Percentiles rank a stretch among this genome's conserved stretches.
These are phyloP conservation scores for Troides helena DNA, from an alignment of 2,888 invertebrate species.

Conservation along the genomic window DNA sequence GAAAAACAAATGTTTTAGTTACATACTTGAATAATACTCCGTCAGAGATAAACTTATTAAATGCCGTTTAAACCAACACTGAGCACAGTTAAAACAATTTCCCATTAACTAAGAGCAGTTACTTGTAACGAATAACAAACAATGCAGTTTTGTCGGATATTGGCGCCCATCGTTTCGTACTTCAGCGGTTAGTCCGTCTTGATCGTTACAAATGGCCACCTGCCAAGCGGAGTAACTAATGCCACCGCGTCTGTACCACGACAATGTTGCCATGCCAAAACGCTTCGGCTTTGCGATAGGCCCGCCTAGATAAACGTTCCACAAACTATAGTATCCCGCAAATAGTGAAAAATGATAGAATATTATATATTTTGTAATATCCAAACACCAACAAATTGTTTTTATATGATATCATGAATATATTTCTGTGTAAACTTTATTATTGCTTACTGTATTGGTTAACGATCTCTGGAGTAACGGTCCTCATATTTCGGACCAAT, in stretches of 20 bases:
- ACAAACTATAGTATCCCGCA: constrained; percentile 1
- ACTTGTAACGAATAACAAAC: constrained; percentile 24
- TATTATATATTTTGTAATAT: background rate
- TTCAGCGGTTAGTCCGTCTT: constrained; percentile 39
- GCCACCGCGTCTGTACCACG: constrained; percentile 41
- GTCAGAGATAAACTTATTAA: constrained; percentile 13
- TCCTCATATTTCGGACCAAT: no score
- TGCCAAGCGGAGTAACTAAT: constrained; percentile 57
- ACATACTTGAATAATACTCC: background rate
- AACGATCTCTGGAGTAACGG: no score
- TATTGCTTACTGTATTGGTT: no score
- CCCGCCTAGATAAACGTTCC: constrained; percentile 29
- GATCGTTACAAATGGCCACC: constrained; percentile 59
- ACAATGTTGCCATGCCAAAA: constrained; percentile 53
- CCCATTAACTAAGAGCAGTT: constrained; percentile 28
- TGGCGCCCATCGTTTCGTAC: constrained; percentile 30
- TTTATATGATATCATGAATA: background rate
- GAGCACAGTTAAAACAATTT: constrained; percentile 23
- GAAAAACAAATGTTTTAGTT: background rate
- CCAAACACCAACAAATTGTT: background rate
- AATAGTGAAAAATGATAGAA: background rate
- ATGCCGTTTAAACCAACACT: constrained; percentile 5
- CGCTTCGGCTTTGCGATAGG: constrained; percentile 29
- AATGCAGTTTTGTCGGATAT: constrained; percentile 32
- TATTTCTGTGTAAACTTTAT: no score